Evolutionary conservation across 2,797 vertebrate species (phyloP), one percentile per base, ranked within the genome.

Genomic region (Rallus crepitans): DNA sequence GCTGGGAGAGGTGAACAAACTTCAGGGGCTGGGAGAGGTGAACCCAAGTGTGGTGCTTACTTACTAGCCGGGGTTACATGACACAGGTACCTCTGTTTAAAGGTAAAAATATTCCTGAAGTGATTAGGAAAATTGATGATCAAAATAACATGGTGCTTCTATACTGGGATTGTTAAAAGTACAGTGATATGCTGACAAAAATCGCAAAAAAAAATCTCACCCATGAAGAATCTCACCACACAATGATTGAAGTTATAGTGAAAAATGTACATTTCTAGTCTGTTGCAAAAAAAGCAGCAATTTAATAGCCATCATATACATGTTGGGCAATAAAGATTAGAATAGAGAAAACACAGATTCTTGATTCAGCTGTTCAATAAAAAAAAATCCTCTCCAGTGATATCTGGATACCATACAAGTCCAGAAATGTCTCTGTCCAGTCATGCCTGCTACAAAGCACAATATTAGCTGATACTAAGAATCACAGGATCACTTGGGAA

Each of bases 221-320:
- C 17, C 57, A 64, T 59, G 57, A 75, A 23, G 66, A 76, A 30
- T 21, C 59, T 92, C 72, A 68, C 7, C 57, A 42, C 59, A 76
- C 47, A 68, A 68, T 72, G 40, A 64, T 68, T 90, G 31, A n/a
- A 88, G 21, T 88, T 63, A 87, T 57, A 94, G 95, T 90, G 91
- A 96, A 92, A 81, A 97, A 90, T 87, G 71, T 42, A 48, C 50
- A 89, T 83, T 91, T 72, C 82, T 93, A 84, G 71, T 91, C 40
- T 76, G 68, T 60, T 94, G 40, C 52, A 92, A 73, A 63, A 63
- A 96, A 90, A 96, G 4, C 42, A 86, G 77, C 66, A 93, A 96
- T 97, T 47, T 96, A 96, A 96, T 97, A 93, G 69, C 83, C 72
- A 82, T 55, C 23, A 25, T n/a, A 82, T 27, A 50, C 17, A 39